Base-by-base conservation (phyloP, 2,113 vertebrate species). In the Zonotrichia leucophrys region DNA sequence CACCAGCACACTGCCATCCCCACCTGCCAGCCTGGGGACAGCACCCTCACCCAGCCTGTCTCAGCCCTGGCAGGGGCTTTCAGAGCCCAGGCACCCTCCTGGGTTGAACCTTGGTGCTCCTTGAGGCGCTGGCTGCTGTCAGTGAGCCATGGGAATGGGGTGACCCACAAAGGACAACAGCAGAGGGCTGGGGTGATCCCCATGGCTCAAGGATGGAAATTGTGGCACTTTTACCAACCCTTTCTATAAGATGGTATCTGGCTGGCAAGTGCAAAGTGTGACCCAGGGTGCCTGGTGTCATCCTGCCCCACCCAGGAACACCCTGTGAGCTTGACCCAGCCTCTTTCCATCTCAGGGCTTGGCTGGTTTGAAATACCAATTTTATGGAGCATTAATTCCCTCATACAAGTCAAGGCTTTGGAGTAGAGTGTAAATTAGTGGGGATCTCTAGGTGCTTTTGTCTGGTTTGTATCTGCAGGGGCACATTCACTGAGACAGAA, bases 1-100 rank as follows among this genome's bases (percentile, higher is more conserved):
- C n/a, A 7, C 25, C 27, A 16, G 3, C 30, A 5, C 8, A 5
- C 8, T 1, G 3, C 16, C 2, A 0, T 12, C 2, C 0, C 0
- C 0, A 42, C 35, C 17, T 44, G 19, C 33, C 66, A 79, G 2
- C 5, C 7, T 10, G 16, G 9, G 28, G 53, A 7, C 0, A 13
- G 64, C 15, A 69, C 35, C 28, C 9, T 81, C 66, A 3, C 7
- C 14, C 22, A 2, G 3, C 0, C 0, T 12, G 15, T 22, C 31
- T 22, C 18, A 41, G 12, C 17, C 31, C 18, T 55, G 10, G 0
- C 1, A 82, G 47, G 27, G 18, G 5, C 28, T 73, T 18, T 23
- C 55, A 67, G 58, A 83, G 28, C 6, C 49, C 22, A 14, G 27
- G 6, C 30, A 47, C 4, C 66, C 30, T 68, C 12, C 47, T 24